A percentile compares a stretch with the other conserved stretches of the same genome.
Evolutionary conservation across 1,140 invertebrate genomes (phyloP).

Genomic region (Littorina saxatilis): DNA sequence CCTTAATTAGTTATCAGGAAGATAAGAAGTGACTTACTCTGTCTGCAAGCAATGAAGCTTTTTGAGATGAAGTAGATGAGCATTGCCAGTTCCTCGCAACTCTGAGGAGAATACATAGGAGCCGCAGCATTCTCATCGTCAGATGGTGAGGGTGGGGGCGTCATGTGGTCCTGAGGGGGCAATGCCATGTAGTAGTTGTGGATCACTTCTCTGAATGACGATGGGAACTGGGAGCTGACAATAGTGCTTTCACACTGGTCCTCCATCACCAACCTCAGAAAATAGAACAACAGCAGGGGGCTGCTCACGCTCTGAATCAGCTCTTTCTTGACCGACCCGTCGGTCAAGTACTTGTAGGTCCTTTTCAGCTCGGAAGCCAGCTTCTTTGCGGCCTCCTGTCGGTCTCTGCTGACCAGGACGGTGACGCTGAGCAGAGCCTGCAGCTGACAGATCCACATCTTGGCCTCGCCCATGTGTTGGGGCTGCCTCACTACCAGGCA

Average conservation of each 20-base stretch:
- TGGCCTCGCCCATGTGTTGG: background rate
- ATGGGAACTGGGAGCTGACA: constrained; percentile 32
- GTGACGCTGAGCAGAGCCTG: constrained; percentile 32
- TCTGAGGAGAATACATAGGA: constrained; percentile 24
- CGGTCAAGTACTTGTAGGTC: constrained; percentile 38
- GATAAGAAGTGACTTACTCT: constrained; percentile 37
- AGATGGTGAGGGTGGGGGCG: constrained; percentile 40
- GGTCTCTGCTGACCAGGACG: constrained; percentile 28
- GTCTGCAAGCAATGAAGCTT: constrained; percentile 35
- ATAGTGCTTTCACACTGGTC: constrained; percentile 35
- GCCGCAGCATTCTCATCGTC: constrained; percentile 18
- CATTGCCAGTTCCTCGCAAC: constrained; percentile 41
- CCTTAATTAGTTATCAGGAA: too few species aligned
- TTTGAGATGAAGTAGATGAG: constrained; percentile 35
- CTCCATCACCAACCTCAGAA: constrained; percentile 37
- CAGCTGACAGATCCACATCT: constrained; percentile 24
- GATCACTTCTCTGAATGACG: constrained; percentile 23
- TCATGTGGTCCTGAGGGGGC: constrained; percentile 37
- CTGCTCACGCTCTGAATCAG: constrained; percentile 24
- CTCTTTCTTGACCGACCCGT: constrained; percentile 23
- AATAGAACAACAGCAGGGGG: constrained; percentile 35
- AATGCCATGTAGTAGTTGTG: constrained; percentile 35
- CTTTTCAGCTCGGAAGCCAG: constrained; percentile 23
- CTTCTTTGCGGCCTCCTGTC: constrained; percentile 30
- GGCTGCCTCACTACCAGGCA: constrained; percentile 15